phyloP scores from a whole-genome alignment of 1,140 invertebrate species.

The Atta cephalotes region DNA sequence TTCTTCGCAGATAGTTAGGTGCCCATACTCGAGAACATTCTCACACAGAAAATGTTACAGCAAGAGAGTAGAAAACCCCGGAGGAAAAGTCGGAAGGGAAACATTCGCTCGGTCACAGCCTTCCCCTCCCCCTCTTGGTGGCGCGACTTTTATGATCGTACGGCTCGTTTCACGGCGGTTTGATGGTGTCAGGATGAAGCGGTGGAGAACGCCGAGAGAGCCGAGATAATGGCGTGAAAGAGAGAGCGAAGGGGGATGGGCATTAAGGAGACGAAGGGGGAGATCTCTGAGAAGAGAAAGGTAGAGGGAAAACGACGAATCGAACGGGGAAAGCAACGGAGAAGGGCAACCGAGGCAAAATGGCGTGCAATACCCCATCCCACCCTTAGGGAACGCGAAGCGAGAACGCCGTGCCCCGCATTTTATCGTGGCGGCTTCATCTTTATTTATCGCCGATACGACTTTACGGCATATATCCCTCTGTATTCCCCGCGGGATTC shows the following conservation, averaged over 20 bases:
- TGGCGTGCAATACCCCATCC: conserved; percentile 40
- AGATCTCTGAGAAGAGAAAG: conserved; percentile 10
- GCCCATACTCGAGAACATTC: not conserved
- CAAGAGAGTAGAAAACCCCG: not conserved
- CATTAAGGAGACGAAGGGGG: conserved; percentile 15
- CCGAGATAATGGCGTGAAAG: conserved; percentile 50
- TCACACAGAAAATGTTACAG: conserved; percentile 1
- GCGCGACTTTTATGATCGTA: conserved; percentile 62
- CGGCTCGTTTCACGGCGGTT: conserved; percentile 70
- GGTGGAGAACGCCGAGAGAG: conserved; percentile 55
- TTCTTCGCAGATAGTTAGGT: not conserved
- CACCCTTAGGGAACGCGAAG: conserved; percentile 20
- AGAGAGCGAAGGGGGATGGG: not conserved
- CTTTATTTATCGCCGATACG: conserved; percentile 75
- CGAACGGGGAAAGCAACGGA: conserved; percentile 8
- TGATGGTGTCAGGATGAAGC: conserved; percentile 69
- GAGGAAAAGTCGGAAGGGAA: not conserved
- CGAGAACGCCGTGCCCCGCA: conserved; percentile 68
- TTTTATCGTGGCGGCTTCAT: conserved; percentile 73
- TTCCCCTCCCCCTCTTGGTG: not conserved
- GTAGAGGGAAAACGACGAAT: conserved; percentile 20
- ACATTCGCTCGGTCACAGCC: not conserved
- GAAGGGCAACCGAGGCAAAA: conserved; percentile 44
- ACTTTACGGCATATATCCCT: conserved; percentile 72
- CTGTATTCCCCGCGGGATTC: conserved; percentile 61